These are phyloP conservation scores for Harpalus rufipes DNA, from an alignment of 2,888 invertebrate genomes.

Conservation along the genomic window DNA sequence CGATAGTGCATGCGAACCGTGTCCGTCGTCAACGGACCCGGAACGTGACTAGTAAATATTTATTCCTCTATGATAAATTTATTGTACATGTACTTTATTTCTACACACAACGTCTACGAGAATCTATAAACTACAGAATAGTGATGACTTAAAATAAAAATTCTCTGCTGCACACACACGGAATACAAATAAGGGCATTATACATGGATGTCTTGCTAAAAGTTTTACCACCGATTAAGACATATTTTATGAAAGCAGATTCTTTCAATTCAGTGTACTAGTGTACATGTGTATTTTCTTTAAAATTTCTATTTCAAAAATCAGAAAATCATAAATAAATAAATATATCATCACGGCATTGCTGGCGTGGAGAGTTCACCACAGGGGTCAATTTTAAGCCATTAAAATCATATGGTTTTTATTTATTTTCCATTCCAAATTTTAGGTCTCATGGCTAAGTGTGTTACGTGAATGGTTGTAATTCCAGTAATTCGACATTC, in stretches of 20 bases:
- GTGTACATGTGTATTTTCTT: too few species aligned
- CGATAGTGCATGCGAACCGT: constrained; percentile 46
- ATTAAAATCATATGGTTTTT: too few species aligned
- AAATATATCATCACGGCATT: too few species aligned
- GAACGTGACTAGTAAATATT: constrained; percentile 62
- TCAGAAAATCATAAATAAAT: too few species aligned
- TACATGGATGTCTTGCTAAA: not conserved
- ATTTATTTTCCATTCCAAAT: too few species aligned
- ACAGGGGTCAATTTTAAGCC: too few species aligned
- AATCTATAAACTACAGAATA: constrained; percentile 37
- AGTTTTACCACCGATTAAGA: constrained; percentile 1
- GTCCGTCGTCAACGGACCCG: constrained; percentile 47
- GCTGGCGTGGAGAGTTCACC: too few species aligned
- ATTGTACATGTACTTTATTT: constrained; percentile 61
- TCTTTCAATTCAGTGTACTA: too few species aligned
- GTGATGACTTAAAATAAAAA: constrained; percentile 43
- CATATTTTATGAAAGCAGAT: not conserved
- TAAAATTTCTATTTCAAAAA: too few species aligned
- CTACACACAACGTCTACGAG: constrained; percentile 31
- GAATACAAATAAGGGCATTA: constrained; percentile 25
- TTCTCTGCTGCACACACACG: not conserved
- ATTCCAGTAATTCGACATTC: too few species aligned
- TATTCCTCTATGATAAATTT: constrained; percentile 59
- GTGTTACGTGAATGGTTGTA: too few species aligned
- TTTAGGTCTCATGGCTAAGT: too few species aligned